These are phyloP conservation scores for Melinaea marsaeus DNA, from an alignment of 2,888 invertebrate species.

Conservation along the genomic window DNA sequence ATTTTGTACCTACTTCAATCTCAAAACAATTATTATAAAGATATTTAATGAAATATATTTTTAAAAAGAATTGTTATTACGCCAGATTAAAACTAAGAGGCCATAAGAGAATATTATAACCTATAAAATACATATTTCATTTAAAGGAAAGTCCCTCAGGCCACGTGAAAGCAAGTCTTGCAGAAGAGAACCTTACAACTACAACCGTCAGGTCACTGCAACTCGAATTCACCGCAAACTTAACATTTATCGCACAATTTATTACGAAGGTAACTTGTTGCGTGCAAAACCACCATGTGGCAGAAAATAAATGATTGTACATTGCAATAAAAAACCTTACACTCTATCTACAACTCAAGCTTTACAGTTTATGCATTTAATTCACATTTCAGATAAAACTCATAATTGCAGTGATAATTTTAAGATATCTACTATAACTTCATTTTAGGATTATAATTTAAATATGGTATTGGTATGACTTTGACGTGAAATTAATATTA, in stretches of 20 bases:
- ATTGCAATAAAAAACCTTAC: constrained; percentile 35
- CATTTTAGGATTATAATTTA: no score
- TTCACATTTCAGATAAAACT: background rate
- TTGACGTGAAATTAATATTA: no score
- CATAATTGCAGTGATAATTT: no score
- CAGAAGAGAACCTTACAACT: background rate
- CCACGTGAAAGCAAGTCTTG: background rate
- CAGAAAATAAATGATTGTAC: constrained; percentile 31
- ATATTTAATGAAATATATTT: no score
- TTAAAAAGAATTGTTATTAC: no score
- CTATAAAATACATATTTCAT: background rate
- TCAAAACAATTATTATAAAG: no score
- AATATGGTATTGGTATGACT: no score
- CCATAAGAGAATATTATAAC: no score
- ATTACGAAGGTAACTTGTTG: constrained; percentile 32
- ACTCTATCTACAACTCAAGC: constrained; percentile 12
- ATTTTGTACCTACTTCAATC: no score
- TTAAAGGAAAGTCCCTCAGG: background rate
- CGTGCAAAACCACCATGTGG: constrained; percentile 28
- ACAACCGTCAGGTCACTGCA: constrained; percentile 2
- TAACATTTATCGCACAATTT: constrained; percentile 33
- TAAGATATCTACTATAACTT: no score
- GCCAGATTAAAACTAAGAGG: no score
- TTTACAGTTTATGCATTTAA: background rate
- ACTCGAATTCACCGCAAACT: constrained; percentile 28